Percentiles rank a stretch among this genome's conserved stretches.
phyloP scores from a whole-genome alignment of 2,113 vertebrate genomes.

The Gavialis gangeticus region DNA sequence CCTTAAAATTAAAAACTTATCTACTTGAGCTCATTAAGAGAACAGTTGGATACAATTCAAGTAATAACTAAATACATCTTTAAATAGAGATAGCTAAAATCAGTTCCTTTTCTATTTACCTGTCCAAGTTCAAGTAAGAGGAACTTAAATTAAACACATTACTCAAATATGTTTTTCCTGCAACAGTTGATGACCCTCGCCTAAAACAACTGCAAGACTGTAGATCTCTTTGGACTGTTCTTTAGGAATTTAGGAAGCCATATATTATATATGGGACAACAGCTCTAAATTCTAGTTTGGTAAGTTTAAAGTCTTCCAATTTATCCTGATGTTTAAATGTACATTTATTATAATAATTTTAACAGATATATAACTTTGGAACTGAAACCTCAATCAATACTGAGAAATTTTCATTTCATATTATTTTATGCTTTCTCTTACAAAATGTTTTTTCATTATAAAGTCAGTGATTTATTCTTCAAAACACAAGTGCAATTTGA shows the following conservation, averaged over 20 bases:
- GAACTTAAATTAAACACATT: neutral
- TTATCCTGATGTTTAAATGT: neutral
- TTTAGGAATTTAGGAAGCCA: neutral
- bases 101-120: neutral
- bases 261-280: neutral
- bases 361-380: neutral
- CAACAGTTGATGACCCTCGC: neutral
- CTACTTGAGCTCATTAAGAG: neutral
- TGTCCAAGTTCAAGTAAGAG: neutral
- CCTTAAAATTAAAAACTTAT: neutral
- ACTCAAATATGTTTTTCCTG: neutral
- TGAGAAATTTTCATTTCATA: constrained; percentile 9
- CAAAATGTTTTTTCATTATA: too few species aligned
- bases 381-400: neutral
- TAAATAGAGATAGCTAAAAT: neutral
- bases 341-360: neutral
- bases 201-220: constrained; percentile 21
- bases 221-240: neutral
- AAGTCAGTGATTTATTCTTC: neutral
- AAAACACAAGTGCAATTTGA: neutral
- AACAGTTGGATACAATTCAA: neutral
- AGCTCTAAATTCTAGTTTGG: neutral
- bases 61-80: neutral
- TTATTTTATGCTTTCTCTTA: neutral
- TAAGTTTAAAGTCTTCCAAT: neutral